Conservation (phyloP, 2,797 vertebrate genomes). For the Cryptoprocta ferox region DNA sequence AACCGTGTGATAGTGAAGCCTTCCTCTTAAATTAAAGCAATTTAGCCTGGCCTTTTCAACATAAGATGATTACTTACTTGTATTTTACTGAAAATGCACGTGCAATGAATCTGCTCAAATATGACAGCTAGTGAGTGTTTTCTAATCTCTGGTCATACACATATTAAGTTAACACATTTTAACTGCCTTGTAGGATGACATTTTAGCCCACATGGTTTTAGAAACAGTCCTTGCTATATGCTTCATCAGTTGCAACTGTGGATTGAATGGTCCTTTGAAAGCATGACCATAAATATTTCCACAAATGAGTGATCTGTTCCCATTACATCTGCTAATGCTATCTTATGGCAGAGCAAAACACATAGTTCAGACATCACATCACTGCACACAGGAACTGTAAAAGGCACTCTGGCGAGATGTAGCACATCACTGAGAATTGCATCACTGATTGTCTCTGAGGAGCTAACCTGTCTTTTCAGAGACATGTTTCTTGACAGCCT, state of each 20-base stretch:
- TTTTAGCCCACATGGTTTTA: constrained; percentile 80
- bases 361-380: constrained; percentile 83
- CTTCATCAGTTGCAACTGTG: constrained; percentile 78
- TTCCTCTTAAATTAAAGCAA: constrained; percentile 31
- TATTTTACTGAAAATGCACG: constrained; percentile 30
- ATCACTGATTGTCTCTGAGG: constrained; percentile 79
- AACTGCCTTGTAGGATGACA: constrained; percentile 70
- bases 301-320: constrained; percentile 85
- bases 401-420: constrained; percentile 63
- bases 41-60: not conserved
- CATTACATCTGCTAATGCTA: constrained; percentile 82
- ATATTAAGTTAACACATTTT: constrained; percentile 68
- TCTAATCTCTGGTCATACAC: constrained; percentile 33
- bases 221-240: constrained; percentile 79
- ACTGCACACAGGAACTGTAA: constrained; percentile 72
- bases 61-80: constrained; percentile 9
- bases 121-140: not conserved
- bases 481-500: constrained; percentile 83
- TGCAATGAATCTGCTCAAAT: constrained; percentile 5
- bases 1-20: not conserved
- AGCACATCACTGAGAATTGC: constrained; percentile 72
- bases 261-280: constrained; percentile 84
- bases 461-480: constrained; percentile 84
- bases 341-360: constrained; percentile 83
- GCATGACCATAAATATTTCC: constrained; percentile 84